Evolutionary conservation across 1,140 invertebrate genomes (phyloP), one percentile per base, ranked within the genome.

Genomic region (Zaprionus tsacasi): DNA sequence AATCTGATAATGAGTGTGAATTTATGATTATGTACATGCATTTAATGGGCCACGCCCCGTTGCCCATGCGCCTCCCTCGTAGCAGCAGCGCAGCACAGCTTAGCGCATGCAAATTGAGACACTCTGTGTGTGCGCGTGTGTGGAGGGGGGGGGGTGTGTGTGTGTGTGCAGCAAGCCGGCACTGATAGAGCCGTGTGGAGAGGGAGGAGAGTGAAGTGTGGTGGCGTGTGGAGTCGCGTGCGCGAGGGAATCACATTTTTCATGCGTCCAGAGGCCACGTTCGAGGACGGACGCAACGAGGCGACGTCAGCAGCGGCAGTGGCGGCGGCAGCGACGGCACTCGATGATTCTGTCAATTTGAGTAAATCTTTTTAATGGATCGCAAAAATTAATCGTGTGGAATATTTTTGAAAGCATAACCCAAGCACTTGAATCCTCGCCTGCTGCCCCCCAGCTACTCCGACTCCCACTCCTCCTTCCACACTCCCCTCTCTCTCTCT

Each of bases 1-100:
- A 88, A 88, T 88, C 83, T 89, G 81, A 83, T 88, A 88, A 88
- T 88, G 85, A 88, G 85, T 76, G 83, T 83, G 78, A 89, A 88
- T 88, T 88, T 88, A 88, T 89, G 83, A 88, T 88, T 77, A 64
- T 70, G 63, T 88, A 88, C 85, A 83, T 88, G 83, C 85, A 88
- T 88, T 87, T 80, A 83, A 88, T 88, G 83, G 58, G 60, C 65
- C 50, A 61, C 70, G 25, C 60, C 33, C 64, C 35, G 15, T 30
- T 4, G 35, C 30, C 38, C 35, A 3, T 40, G 40, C 27, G 15
- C 35, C 21, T 13, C 65, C 25, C 7, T 45, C 33, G 48, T 33
- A 15, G 21, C 15, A 12, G 15, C 60, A 21, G 13, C 17, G 15
- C 60, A 21, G 13, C 17, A 12, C 60, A 35, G 82, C 70, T 80